A percentile compares a stretch with the other conserved stretches of the same genome.
These are phyloP conservation scores for Eilema griseolum DNA, from an alignment of 2,888 invertebrate genomes.

Conservation along the genomic window DNA sequence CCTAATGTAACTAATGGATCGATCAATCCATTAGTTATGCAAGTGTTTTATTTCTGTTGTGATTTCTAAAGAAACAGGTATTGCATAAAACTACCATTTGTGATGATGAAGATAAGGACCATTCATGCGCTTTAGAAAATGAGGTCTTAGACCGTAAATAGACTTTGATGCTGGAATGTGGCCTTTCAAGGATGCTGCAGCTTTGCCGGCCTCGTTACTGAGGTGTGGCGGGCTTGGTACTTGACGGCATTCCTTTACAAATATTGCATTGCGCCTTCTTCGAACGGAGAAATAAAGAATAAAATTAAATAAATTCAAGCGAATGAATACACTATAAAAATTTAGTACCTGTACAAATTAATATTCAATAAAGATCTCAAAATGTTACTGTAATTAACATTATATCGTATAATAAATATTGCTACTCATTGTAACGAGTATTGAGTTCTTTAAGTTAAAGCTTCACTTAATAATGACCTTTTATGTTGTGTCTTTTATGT, in stretches of 20 bases:
- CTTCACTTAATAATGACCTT: neutral
- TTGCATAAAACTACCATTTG: conserved; percentile 47
- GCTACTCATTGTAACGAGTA: neutral
- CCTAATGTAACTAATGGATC: conserved; percentile 45
- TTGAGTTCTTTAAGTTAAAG: neutral
- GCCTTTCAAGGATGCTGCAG: conserved; percentile 85
- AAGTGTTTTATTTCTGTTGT: conserved; percentile 40
- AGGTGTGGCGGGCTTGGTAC: conserved; percentile 74
- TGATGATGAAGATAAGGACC: conserved; percentile 49
- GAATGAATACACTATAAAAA: conserved; percentile 15
- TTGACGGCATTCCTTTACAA: conserved; percentile 76
- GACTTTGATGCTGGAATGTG: conserved; percentile 78
- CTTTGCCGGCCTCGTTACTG: conserved; percentile 66
- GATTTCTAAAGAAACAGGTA: conserved; percentile 48
- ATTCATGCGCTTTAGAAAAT: conserved; percentile 68
- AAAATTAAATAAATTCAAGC: conserved; percentile 36
- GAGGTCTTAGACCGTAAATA: conserved; percentile 80
- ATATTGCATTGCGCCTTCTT: conserved; percentile 55
- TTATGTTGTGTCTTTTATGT: neutral
- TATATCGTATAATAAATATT: neutral
- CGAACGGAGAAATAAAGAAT: conserved; percentile 44
- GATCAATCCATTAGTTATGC: conserved; percentile 56
- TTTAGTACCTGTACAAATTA: conserved; percentile 18
- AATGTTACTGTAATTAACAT: neutral
- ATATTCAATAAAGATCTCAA: neutral